Percentiles rank a stretch among this genome's conserved stretches.
phyloP scores from a whole-genome alignment of 2,113 vertebrate species.

The Onychostoma macrolepis region DNA sequence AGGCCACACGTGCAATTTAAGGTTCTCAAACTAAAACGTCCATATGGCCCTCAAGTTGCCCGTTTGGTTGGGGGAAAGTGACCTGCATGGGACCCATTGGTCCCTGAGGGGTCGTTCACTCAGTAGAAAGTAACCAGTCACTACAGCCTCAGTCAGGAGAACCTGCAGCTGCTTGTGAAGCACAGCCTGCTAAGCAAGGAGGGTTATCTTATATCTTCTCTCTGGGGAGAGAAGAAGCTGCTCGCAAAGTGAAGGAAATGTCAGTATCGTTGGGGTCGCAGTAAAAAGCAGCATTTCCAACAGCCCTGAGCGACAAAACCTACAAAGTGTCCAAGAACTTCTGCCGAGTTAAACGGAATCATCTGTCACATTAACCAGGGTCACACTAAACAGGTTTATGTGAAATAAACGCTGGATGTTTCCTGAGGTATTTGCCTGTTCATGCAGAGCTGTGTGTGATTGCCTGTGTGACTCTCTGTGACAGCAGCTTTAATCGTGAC shows the following conservation, averaged over 20 bases:
- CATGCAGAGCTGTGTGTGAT: conserved; percentile 51
- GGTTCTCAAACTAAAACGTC: conserved; percentile 32
- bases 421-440: conserved; percentile 63
- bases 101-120: conserved; percentile 48
- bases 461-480: conserved; percentile 55
- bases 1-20: conserved; percentile 41
- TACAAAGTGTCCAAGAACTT: conserved; percentile 51
- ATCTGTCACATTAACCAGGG: conserved; percentile 68
- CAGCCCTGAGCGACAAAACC: conserved; percentile 60
- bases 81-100: conserved; percentile 50
- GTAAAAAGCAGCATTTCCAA: conserved; percentile 56
- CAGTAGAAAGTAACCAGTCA: conserved; percentile 46
- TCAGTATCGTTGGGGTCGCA: conserved; percentile 49
- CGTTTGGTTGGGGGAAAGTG: conserved; percentile 53
- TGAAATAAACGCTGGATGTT: conserved; percentile 69
- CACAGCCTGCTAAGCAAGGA: conserved; percentile 38
- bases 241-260: conserved; percentile 51
- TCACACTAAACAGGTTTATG: conserved; percentile 74
- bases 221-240: conserved; percentile 43
- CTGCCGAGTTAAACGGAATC: conserved; percentile 67
- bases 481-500: conserved; percentile 69
- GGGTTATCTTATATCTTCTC: conserved; percentile 45
- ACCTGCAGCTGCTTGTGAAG: conserved; percentile 49
- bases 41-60: conserved; percentile 48
- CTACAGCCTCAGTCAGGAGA: conserved; percentile 27